Base-by-base conservation (phyloP, 1,140 invertebrate genomes). In the Laodelphax striatellus region DNA sequence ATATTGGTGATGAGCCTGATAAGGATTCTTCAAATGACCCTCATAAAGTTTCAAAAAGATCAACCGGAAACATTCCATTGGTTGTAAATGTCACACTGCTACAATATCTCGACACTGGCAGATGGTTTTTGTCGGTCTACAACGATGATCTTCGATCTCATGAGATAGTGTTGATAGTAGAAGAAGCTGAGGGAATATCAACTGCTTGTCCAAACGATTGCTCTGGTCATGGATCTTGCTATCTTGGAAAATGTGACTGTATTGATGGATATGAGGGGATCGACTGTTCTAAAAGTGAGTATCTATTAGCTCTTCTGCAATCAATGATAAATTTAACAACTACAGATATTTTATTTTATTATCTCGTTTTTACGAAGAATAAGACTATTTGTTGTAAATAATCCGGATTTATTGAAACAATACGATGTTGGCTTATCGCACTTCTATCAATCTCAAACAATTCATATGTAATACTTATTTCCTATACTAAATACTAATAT, bases 61-160 rank as follows among this genome's bases (percentile, higher is more conserved):
- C 54, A 16, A n/a, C 54, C 1, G 22, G 22, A 55, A 21, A 21
- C 28, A 34, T 38, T 34, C 16, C 22, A 8, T 38, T 60, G 43
- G 22, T 60, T 8, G 64, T 66, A 4, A 66, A 66, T 54, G 87
- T 92, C 13, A 90, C 86, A 57, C 77, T 94, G 58, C 75, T 92
- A 46, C 87, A 94, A 70, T 92, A 92, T 72, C 75, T 98, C 62
- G 92, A 96, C 70, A 88, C 87, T 13, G 95, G 95, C 6, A 81
- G 88, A 59, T 97, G 94, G 95, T 98, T 94, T 76, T 79, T 98
- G 34, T 91, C 91, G 5, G 81, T 97, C 60, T 97, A 96, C 74
- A 98, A 98, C 75, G 95, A 98, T 72, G 91, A 92, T 69, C 75
- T 92, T 9, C 81, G 88, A 63, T 80, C 89, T 17, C 86, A 94